Percentiles rank a stretch among this genome's conserved stretches.
Conservation (phyloP, 1,140 invertebrate genomes). For the Rhizoglyphus robini region DNA sequence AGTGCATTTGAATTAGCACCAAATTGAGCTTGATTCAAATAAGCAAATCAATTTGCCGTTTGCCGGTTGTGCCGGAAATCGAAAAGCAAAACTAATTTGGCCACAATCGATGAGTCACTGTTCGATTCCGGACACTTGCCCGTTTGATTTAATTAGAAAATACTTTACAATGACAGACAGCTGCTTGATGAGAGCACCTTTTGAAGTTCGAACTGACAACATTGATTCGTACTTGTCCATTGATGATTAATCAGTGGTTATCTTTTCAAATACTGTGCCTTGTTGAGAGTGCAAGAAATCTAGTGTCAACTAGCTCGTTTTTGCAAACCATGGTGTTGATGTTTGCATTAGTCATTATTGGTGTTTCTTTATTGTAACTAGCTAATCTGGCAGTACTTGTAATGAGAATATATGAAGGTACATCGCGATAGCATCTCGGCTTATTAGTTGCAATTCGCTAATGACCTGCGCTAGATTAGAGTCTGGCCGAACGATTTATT, state of each 20-base stretch:
- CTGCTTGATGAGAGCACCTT: too few species aligned
- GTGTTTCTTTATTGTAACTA: too few species aligned
- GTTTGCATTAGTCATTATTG: too few species aligned
- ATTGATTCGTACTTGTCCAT: too few species aligned
- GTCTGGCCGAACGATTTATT: not conserved
- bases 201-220: too few species aligned
- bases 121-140: not conserved
- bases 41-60: slow-evolving; percentile 8
- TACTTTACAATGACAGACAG: too few species aligned
- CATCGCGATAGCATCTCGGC: not conserved
- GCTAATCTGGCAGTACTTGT: too few species aligned
- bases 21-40: not conserved
- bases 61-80: slow-evolving; percentile 4
- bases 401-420: not conserved
- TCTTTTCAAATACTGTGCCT: too few species aligned
- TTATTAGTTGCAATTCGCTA: not conserved
- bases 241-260: too few species aligned
- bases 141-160: not conserved
- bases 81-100: not conserved
- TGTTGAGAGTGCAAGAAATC: too few species aligned
- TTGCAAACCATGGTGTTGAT: too few species aligned
- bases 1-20: not conserved
- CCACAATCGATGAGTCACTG: not conserved
- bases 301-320: too few species aligned
- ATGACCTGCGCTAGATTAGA: not conserved